Evolutionary conservation across 2,797 vertebrate species (phyloP).

Genomic region (Darevskia mixta): DNA sequence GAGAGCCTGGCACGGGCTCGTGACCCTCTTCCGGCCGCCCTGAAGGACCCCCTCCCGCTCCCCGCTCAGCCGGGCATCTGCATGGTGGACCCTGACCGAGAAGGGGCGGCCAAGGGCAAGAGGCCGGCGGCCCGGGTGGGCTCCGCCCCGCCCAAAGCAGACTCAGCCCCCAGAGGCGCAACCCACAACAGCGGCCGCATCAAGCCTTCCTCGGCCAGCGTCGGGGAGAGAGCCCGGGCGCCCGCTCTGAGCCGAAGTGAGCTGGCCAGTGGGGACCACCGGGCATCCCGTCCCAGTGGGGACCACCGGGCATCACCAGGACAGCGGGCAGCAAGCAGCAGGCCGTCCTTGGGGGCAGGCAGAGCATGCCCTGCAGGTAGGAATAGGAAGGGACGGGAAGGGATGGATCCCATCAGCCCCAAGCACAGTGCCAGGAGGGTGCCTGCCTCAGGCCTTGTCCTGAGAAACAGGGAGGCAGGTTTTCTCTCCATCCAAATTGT

Average conservation of each 20-base stretch:
- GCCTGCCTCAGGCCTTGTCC: no score
- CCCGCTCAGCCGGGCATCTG: slow-evolving; percentile 88
- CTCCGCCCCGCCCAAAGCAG: slow-evolving; percentile 28
- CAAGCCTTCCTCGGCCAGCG: slow-evolving; percentile 30
- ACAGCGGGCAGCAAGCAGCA: slow-evolving; percentile 8
- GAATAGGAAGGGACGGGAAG: no score
- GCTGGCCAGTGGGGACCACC: slow-evolving; percentile 31
- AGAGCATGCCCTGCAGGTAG: slow-evolving; percentile 40
- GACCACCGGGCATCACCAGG: neutral
- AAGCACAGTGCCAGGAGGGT: no score
- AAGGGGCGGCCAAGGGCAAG: slow-evolving; percentile 71
- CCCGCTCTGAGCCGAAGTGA: slow-evolving; percentile 24
- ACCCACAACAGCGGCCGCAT: slow-evolving; percentile 58
- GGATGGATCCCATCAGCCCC: no score
- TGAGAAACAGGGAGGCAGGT: no score
- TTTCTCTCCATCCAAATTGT: no score
- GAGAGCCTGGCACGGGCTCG: slow-evolving; percentile 59
- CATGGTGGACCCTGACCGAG: slow-evolving; percentile 89
- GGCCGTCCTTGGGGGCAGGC: fast-evolving
- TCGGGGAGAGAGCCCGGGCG: slow-evolving; percentile 56
- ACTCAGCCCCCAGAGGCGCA: slow-evolving; percentile 16
- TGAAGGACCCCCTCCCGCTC: slow-evolving; percentile 87
- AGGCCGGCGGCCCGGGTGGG: slow-evolving; percentile 48
- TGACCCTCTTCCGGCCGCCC: slow-evolving; percentile 84
- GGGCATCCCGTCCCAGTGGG: neutral